Evolutionary conservation across 2,113 vertebrate genomes (phyloP), one percentile per base, ranked within the genome.

Genomic region (Grus americana): DNA sequence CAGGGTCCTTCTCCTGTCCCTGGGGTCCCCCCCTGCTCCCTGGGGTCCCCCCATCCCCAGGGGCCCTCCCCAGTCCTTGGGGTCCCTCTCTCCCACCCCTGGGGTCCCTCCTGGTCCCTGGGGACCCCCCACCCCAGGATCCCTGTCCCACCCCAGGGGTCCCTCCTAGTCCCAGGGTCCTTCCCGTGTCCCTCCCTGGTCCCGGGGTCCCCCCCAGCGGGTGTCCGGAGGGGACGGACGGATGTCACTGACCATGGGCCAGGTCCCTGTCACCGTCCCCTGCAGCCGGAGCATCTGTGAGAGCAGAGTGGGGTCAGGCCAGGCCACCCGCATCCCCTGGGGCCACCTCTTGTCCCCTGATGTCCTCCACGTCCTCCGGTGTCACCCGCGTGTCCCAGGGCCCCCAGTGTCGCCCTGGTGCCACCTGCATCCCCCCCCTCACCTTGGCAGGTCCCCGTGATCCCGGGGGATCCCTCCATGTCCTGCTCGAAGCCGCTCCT

Each of bases 401-500:
- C 57, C 52, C 40, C 50, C 42, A 6, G 34, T 7, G n/a, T 7
- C n/a, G 3, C 63, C 42, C 7, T 6, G 23, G 44, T 20, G 8
- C 44, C 61, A 16, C 58, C 44, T 44, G 44, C 44, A 16, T 29
- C 54, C 17, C 17, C 47, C 23, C 12, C 7, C 1, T 90, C 78
- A 96, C 96, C 94, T 84, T 19, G 90, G 54, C 96, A 96, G 68
- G 49, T 91, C 63, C 58, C 90, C 0, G 49, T 5, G 80, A 49
- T 72, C n/a, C 88, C 59, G 0, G 63, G 34, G 36, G 88, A 50
- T 61, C 76, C 94, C 29, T 96, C 94, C 49, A 4, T 0, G 22
- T 95, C 92, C 76, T 94, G 90, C 84, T 95, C 90, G 12, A 96
- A 95, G 94, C 81, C 13, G 0, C 59, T 86, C 73, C 94, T 95